Evolutionary conservation across 1,140 invertebrate species (phyloP).

Genomic region (Lepidostoma basale): DNA sequence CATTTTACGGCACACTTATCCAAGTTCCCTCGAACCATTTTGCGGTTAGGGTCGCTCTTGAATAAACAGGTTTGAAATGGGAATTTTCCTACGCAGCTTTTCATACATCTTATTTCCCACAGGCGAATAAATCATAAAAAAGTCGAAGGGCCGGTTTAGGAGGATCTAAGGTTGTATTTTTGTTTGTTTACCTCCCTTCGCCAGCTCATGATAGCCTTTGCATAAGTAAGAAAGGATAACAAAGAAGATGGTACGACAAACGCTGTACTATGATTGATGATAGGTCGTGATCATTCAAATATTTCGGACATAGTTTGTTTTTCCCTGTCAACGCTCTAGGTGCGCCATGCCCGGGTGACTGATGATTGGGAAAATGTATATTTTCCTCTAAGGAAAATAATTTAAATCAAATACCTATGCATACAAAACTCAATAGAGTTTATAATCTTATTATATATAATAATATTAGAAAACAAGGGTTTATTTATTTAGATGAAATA

Average conservation of each 20-base stretch:
- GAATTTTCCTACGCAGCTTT: not conserved
- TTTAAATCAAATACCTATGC: too few species aligned
- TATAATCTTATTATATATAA: too few species aligned
- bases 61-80: conserved; percentile 3
- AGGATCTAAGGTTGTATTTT: not conserved
- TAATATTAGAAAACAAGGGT: too few species aligned
- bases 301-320: conserved; percentile 19
- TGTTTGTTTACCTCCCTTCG: not conserved
- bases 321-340: conserved; percentile 25
- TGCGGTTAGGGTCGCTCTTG: not conserved
- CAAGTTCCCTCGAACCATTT: not conserved
- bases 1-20: not conserved
- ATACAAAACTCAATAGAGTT: too few species aligned
- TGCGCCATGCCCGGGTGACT: not conserved
- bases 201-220: not conserved
- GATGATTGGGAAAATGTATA: not conserved
- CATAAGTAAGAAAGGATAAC: conserved; percentile 13
- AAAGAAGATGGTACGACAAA: conserved; percentile 29
- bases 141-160: not conserved
- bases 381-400: too few species aligned
- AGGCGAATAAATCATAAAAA: conserved; percentile 20
- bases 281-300: not conserved
- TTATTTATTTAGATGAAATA: too few species aligned
- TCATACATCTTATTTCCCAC: conserved; percentile 16
- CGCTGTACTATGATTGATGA: conserved; percentile 27